Percentiles rank a stretch among this genome's conserved stretches.
Evolutionary conservation across 1,140 invertebrate species (phyloP).

Genomic region (Anadara kagoshimensis): DNA sequence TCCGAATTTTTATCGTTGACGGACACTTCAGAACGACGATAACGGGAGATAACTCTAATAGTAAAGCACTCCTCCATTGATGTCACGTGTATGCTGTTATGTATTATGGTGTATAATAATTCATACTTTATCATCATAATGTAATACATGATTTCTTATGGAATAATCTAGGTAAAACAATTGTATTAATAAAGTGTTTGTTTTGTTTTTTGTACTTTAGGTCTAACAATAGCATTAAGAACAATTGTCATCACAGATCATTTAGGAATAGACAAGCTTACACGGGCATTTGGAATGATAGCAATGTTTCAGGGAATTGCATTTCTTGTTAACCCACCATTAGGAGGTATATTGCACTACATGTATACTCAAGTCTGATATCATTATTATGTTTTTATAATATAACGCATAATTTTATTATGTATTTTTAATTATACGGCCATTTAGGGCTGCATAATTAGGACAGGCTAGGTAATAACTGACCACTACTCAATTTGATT

Average conservation of each 20-base stretch:
- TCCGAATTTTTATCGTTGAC: too few species aligned
- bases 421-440: not conserved
- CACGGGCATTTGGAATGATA: slow-evolving; percentile 60
- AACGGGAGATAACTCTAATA: too few species aligned
- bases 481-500: too few species aligned
- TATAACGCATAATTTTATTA: not conserved
- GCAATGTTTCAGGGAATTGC: slow-evolving; percentile 63
- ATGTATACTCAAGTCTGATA: too few species aligned
- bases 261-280: slow-evolving; percentile 57
- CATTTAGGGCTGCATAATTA: not conserved
- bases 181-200: slow-evolving; percentile 3
- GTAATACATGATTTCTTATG: too few species aligned
- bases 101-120: too few species aligned
- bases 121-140: too few species aligned
- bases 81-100: too few species aligned
- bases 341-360: slow-evolving; percentile 63
- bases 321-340: slow-evolving; percentile 57
- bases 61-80: too few species aligned
- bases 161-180: not conserved
- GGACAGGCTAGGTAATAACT: too few species aligned
- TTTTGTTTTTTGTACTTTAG: slow-evolving; percentile 33
- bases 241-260: slow-evolving; percentile 64
- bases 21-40: too few species aligned
- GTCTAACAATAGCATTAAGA: slow-evolving; percentile 58
- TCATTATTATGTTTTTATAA: not conserved